Conservation (phyloP, 2,888 invertebrate species). For the Scaptomyza polygonia region DNA sequence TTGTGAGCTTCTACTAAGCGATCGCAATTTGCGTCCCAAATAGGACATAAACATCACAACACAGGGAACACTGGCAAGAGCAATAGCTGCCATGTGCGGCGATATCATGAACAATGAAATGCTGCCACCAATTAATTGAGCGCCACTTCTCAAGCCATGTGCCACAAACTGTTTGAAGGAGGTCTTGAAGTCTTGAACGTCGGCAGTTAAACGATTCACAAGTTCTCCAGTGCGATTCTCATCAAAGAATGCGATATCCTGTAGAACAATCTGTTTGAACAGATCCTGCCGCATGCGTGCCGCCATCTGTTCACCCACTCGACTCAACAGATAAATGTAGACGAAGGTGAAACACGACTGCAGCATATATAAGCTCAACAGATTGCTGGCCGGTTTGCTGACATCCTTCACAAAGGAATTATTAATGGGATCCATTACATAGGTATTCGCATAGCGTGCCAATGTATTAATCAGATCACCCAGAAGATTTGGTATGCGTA, state of each 20-base stretch:
- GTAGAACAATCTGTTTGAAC: slow-evolving; percentile 92
- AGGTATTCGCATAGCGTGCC: slow-evolving; percentile 86
- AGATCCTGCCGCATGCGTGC: slow-evolving; percentile 91
- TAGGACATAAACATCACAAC: slow-evolving; percentile 93
- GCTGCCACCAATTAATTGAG: slow-evolving; percentile 89
- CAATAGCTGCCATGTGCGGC: slow-evolving; percentile 93
- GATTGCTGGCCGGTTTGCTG: slow-evolving; percentile 80
- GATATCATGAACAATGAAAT: slow-evolving; percentile 91
- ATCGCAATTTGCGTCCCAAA: slow-evolving; percentile 91
- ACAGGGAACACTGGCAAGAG: slow-evolving; percentile 93
- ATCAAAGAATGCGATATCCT: slow-evolving; percentile 96
- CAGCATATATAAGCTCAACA: slow-evolving; percentile 83
- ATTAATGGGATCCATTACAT: slow-evolving; percentile 83
- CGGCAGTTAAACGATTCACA: slow-evolving; percentile 94
- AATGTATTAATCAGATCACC: slow-evolving; percentile 93
- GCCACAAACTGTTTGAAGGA: slow-evolving; percentile 97
- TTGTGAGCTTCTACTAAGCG: slow-evolving; percentile 92
- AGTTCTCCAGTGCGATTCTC: slow-evolving; percentile 95
- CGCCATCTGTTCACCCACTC: slow-evolving; percentile 95
- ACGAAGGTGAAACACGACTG: slow-evolving; percentile 92
- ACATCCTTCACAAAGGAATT: slow-evolving; percentile 83
- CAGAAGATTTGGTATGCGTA: slow-evolving; percentile 93
- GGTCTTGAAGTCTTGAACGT: slow-evolving; percentile 98
- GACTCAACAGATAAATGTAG: slow-evolving; percentile 94
- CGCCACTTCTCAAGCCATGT: slow-evolving; percentile 93